Conservation (phyloP, 2,113 vertebrate species). For the Myotis davidii region DNA sequence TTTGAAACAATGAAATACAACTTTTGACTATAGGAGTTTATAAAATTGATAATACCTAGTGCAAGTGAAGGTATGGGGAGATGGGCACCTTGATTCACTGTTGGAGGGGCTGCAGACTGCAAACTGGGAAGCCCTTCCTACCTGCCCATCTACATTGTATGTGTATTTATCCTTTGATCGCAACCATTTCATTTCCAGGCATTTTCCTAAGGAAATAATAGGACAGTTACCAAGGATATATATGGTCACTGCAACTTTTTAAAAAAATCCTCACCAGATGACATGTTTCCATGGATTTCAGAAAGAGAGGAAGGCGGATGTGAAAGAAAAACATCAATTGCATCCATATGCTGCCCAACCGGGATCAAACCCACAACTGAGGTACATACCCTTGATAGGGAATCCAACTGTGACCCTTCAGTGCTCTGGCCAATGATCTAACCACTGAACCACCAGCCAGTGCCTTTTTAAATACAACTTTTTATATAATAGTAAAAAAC, state of each 20-base stretch:
- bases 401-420: background rate
- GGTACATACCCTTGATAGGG: background rate
- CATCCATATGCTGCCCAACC: background rate
- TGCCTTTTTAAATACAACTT: background rate
- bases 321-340: background rate
- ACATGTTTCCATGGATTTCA: background rate
- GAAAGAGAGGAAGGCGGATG: background rate
- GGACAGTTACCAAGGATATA: background rate
- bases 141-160: background rate
- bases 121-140: background rate
- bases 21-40: background rate
- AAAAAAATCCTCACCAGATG: background rate
- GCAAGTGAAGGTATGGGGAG: background rate
- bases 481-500: background rate
- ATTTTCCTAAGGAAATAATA: constrained; percentile 22
- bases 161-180: background rate
- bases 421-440: background rate
- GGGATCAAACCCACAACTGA: background rate
- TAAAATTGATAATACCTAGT: background rate
- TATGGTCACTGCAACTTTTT: constrained; percentile 7
- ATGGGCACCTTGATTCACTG: background rate
- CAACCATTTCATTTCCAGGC: constrained; percentile 20
- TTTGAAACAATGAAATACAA: constrained; percentile 14
- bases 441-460: background rate
- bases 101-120: background rate